phyloP scores from a whole-genome alignment of 2,113 vertebrate species.

The Arenaria interpres region DNA sequence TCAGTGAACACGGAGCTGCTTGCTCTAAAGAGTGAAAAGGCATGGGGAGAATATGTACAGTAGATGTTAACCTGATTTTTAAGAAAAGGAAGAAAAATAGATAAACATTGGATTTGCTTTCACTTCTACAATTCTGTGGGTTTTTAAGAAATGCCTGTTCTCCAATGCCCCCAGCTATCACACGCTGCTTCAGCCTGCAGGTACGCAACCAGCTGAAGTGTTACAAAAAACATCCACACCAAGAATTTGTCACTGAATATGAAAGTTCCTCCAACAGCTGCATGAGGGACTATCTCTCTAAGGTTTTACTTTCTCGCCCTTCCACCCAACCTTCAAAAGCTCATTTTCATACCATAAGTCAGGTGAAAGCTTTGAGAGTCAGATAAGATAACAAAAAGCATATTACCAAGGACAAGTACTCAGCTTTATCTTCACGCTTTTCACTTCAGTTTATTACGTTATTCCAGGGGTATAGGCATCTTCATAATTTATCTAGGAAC shows the following conservation, averaged over 20 bases:
- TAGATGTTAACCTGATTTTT: background rate
- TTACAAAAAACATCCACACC: background rate
- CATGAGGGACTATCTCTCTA: background rate
- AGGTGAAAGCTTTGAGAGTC: background rate
- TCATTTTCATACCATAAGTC: background rate
- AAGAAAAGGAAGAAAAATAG: background rate
- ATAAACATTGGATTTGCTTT: background rate
- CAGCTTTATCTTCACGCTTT: background rate
- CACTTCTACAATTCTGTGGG: background rate
- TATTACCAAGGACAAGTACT: background rate
- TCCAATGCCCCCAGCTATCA: background rate
- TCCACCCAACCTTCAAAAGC: background rate
- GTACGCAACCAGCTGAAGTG: background rate
- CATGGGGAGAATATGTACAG: background rate
- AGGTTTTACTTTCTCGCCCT: background rate
- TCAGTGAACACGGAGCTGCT: background rate
- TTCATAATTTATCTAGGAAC: background rate
- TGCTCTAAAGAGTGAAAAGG: background rate
- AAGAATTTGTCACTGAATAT: background rate
- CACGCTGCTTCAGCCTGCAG: background rate
- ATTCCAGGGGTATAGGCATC: background rate
- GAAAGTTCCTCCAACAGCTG: background rate
- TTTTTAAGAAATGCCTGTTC: background rate
- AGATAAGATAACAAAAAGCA: background rate
- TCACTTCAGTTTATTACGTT: background rate